Evolutionary conservation across 1,140 invertebrate genomes (phyloP), one percentile per base, ranked within the genome.

Genomic region (Cotesia vestalis): DNA sequence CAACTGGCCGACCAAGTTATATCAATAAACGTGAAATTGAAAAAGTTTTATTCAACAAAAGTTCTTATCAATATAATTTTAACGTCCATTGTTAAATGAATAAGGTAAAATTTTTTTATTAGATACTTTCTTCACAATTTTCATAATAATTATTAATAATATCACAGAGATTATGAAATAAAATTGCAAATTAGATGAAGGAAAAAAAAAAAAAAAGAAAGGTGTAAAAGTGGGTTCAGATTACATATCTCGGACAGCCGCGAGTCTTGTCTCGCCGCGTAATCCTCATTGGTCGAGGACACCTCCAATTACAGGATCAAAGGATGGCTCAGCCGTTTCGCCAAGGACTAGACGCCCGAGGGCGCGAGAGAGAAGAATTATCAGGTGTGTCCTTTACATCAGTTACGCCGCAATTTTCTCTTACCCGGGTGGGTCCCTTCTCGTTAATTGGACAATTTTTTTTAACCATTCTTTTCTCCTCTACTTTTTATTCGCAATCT

Each of bases 241-340:
- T 38, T 4, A 12, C 9, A 6, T 38, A 62, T 62, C 60, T 62
- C 35, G 11, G 11, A 62, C 60, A 36, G 17, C 57, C 57, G 20
- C 57, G 8, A 59, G 53, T 55, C 17, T 17, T 57, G 53, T 17
- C 17, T 6, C 4, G 53, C 57, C 14, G 4, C 57, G 17, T 59
- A 59, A 59, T 59, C 57, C 57, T 59, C 8, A 20, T 59, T 59
- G 17, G 57, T 59, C 57, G 60, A n/a, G 60, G 34, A 80, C 78
- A 80, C 75, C 78, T 78, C 75, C 79, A 79, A 84, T 83, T 79
- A 81, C 74, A 73, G 75, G 77, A 78, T 84, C 80, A 81, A 82
- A 82, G 79, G 77, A 76, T 66, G 66, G 73, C 66, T 69, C 68
- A 67, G 64, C 52, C 71, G 63, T 51, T 57, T 71, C 53, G 66